Conservation (phyloP, 2,113 vertebrate genomes). For the Panthera tigris region DNA sequence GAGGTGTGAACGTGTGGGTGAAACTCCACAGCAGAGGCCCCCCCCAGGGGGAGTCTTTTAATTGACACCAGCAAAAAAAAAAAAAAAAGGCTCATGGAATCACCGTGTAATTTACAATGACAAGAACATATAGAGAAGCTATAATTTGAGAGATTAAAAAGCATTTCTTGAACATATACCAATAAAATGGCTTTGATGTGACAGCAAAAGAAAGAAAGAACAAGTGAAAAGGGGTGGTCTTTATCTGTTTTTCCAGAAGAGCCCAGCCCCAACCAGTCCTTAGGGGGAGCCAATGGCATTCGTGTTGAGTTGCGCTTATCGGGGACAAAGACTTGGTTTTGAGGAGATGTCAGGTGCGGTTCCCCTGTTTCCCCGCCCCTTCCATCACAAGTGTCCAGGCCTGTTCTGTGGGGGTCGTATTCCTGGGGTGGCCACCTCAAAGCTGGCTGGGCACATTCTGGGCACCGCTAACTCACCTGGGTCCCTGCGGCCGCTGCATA, state of each 20-base stretch:
- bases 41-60: background rate
- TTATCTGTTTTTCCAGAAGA: background rate
- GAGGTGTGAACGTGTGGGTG: fast-evolving
- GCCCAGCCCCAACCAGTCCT: background rate
- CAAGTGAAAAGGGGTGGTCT: fast-evolving
- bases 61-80: background rate
- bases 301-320: fast-evolving
- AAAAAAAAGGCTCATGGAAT: constrained; percentile 10
- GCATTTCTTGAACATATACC: constrained; percentile 40
- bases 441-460: background rate
- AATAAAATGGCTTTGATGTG: constrained; percentile 26
- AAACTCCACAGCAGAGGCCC: background rate
- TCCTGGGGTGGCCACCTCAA: background rate
- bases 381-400: fast-evolving
- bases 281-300: fast-evolving
- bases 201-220: background rate
- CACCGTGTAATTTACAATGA: constrained; percentile 44
- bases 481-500: fast-evolving
- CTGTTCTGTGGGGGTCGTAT: fast-evolving
- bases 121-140: constrained; percentile 44
- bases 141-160: constrained; percentile 65
- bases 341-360: fast-evolving
- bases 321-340: fast-evolving
- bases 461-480: fast-evolving
- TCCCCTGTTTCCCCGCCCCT: background rate